Base-by-base conservation (phyloP, 2,888 invertebrate genomes). In the Temnothorax rugatulus region DNA sequence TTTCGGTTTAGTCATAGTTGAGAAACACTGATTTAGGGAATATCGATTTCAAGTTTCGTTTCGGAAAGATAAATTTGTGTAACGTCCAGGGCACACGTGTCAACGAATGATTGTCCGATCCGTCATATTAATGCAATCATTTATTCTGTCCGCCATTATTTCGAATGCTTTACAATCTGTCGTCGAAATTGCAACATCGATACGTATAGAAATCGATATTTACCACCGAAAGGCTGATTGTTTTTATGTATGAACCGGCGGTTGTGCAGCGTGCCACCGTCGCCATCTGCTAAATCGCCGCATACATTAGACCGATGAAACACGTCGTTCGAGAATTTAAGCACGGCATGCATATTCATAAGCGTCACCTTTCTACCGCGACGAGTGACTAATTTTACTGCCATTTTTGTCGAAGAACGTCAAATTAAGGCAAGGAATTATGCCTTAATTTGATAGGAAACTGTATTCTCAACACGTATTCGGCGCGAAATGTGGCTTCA, bases 341-440 rank as follows among this genome's bases (percentile, higher is more conserved):
- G 64, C 69, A 57, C 52, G 68, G 38, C 63, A 76, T 84, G 75
- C 76, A 84, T 84, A 84, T 84, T 84, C 29, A 84, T 75, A 76
- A 61, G 52, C 44, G 63, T 66, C 81, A 25, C 47, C 61, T 82
- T 75, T 61, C 61, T 74, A 57, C 13, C 50, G 50, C 52, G 7
- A 9, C 44, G 41, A 63, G 44, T 15, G 54, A 63, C 82, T 82
- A 66, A 82, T 82, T 76, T 77, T 21, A 44, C 21, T 44, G 44
- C 8, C 21, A 79, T 73, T 79, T 71, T 71, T 73, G 57, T 34
- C n/a, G 21, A 44, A 21, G 7, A 71, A 9, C 21, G n/a, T 44
- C 34, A 21, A n/a, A 59, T 57, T 9, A 44, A 77, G n/a, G 9
- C 29, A 18, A 44, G 1, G 15, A 54, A 77, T 77, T 29, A 64